Conservation (phyloP, 2,888 invertebrate genomes). For the Selenia dentaria region DNA sequence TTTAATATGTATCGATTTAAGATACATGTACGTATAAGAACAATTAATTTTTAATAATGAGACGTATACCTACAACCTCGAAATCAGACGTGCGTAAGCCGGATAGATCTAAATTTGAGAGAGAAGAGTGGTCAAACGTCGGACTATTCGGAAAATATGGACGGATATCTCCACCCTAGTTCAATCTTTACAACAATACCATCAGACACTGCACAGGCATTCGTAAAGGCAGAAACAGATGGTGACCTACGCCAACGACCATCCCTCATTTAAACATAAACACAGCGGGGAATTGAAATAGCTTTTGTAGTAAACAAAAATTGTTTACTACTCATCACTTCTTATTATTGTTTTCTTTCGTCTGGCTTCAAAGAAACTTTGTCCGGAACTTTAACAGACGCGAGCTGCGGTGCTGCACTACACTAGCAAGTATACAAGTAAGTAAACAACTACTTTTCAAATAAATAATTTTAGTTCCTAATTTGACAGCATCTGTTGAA, state of each 20-base stretch:
- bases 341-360: conserved; percentile 30
- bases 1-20: too few relatives aligned
- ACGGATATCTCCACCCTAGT: conserved; percentile 15
- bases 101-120: too few relatives aligned
- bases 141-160: background rate
- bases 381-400: conserved; percentile 13
- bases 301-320: conserved; percentile 60
- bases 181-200: conserved; percentile 32
- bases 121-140: background rate
- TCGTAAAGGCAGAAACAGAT: conserved; percentile 25
- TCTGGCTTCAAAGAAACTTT: conserved; percentile 22
- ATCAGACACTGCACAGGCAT: conserved; percentile 33
- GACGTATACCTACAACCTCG: too few relatives aligned
- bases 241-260: conserved; percentile 34
- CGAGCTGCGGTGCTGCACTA: conserved; percentile 1
- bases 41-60: too few relatives aligned
- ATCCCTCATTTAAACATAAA: conserved; percentile 25
- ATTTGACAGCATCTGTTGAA: conserved; percentile 1
- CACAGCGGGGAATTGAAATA: conserved; percentile 39
- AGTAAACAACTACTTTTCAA: conserved; percentile 12
- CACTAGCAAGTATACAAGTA: background rate
- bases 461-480: conserved; percentile 1
- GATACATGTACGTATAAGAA: too few relatives aligned
- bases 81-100: too few relatives aligned
- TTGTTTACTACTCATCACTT: conserved; percentile 46